A percentile compares a stretch with the other conserved stretches of the same genome.
Evolutionary conservation across 2,888 invertebrate species (phyloP).

Genomic region (Sepioteuthis lessoniana): DNA sequence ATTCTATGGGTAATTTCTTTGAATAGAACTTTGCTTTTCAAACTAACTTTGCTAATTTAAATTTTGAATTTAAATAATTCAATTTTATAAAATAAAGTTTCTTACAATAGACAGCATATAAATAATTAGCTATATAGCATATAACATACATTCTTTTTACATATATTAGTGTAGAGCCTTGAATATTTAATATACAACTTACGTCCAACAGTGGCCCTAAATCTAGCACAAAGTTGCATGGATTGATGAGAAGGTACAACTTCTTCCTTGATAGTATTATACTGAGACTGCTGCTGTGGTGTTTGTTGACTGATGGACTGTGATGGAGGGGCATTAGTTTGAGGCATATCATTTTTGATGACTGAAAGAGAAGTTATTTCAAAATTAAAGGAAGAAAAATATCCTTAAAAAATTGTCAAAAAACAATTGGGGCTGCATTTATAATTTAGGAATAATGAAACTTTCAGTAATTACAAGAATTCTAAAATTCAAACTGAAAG

Average conservation of each 20-base stretch:
- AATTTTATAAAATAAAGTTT: too few relatives aligned
- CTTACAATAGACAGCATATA: too few relatives aligned
- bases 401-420: neutral
- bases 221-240: constrained; percentile 38
- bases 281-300: neutral
- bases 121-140: too few relatives aligned
- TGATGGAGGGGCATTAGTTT: neutral
- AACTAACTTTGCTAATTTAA: too few relatives aligned
- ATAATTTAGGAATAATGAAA: neutral
- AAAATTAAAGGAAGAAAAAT: neutral
- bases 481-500: too few relatives aligned
- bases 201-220: constrained; percentile 44
- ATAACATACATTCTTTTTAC: too few relatives aligned
- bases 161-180: neutral
- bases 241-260: constrained; percentile 37
- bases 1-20: too few relatives aligned
- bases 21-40: too few relatives aligned
- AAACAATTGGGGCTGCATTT: neutral
- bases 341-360: constrained; percentile 44
- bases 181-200: neutral
- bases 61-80: too few relatives aligned
- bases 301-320: constrained; percentile 26
- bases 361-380: constrained; percentile 37
- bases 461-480: too few relatives aligned
- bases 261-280: constrained; percentile 43